Evolutionary conservation across 2,888 invertebrate species (phyloP).

Genomic region (Hemithea aestivaria): DNA sequence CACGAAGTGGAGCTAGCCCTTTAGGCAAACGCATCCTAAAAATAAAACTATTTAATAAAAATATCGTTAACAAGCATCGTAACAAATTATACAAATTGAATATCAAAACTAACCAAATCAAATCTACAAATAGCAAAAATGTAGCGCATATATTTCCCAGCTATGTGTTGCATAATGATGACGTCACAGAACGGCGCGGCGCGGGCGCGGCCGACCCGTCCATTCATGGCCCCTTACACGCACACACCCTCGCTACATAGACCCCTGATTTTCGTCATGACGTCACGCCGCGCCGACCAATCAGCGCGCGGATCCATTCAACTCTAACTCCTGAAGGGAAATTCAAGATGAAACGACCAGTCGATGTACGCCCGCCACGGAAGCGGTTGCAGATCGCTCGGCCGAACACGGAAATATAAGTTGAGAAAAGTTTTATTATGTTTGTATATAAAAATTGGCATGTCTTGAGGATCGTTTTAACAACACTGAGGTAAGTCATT

Average conservation of each 20-base stretch:
- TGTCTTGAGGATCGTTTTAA: no score
- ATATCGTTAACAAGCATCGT: no score
- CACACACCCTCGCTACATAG: constrained; percentile 69
- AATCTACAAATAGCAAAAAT: constrained; percentile 21
- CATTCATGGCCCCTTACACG: constrained; percentile 59
- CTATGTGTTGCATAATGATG: constrained; percentile 65
- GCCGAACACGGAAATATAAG: constrained; percentile 15
- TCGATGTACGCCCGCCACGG: constrained; percentile 60
- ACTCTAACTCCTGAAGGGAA: constrained; percentile 79
- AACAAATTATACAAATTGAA: no score
- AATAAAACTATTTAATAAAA: no score
- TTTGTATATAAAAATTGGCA: no score
- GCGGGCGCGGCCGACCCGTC: constrained; percentile 63
- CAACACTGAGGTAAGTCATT: not conserved
- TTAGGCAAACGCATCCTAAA: no score
- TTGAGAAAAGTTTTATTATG: constrained; percentile 14
- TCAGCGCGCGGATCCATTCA: constrained; percentile 83
- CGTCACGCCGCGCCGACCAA: constrained; percentile 83
- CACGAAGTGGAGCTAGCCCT: no score
- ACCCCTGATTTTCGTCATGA: constrained; percentile 82
- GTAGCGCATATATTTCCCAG: constrained; percentile 47
- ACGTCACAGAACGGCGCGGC: constrained; percentile 68
- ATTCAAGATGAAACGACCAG: constrained; percentile 74
- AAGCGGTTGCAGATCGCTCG: constrained; percentile 36
- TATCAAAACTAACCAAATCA: not conserved